A percentile compares a stretch with the other conserved stretches of the same genome.
These are phyloP conservation scores for Ophioderma brevispina DNA, from an alignment of 35 echinoderm and acorn worm genomes.

Conservation along the genomic window DNA sequence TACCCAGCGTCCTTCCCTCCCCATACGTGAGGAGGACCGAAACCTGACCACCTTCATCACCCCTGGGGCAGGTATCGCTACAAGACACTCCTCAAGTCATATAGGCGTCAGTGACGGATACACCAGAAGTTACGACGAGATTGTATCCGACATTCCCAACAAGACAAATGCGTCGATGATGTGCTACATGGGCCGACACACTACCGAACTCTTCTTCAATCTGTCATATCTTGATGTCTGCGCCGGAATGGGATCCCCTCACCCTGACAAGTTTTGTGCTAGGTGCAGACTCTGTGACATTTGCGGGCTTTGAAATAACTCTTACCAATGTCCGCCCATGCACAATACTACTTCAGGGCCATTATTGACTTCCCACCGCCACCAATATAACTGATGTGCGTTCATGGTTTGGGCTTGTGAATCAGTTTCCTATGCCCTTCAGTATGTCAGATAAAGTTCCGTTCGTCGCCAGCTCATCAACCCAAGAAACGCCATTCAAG, in stretches of 20 bases:
- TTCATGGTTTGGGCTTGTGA: not conserved
- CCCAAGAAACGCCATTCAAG: too few species aligned
- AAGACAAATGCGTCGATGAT: slow-evolving; percentile 6
- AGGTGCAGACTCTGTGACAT: not conserved
- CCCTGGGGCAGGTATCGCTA: slow-evolving; percentile 25
- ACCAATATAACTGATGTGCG: not conserved
- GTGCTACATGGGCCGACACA: not conserved
- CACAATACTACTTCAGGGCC: too few species aligned
- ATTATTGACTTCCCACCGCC: not conserved
- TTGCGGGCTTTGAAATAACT: not conserved
- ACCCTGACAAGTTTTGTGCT: slow-evolving; percentile 21
- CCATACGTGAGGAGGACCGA: slow-evolving; percentile 8
- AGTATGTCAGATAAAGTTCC: too few species aligned
- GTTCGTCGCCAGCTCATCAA: too few species aligned
- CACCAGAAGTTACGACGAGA: too few species aligned
- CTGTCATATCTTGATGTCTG: not conserved
- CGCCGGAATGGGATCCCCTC: not conserved
- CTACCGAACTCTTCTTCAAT: not conserved
- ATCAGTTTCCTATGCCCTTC: too few species aligned
- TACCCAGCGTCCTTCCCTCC: not conserved
- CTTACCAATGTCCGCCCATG: too few species aligned
- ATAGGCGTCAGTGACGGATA: not conserved
- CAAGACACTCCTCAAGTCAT: not conserved
- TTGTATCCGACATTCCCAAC: too few species aligned
- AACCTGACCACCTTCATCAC: slow-evolving; percentile 34